Conservation (phyloP, 2,113 vertebrate species). For the Asarcornis scutulata region DNA sequence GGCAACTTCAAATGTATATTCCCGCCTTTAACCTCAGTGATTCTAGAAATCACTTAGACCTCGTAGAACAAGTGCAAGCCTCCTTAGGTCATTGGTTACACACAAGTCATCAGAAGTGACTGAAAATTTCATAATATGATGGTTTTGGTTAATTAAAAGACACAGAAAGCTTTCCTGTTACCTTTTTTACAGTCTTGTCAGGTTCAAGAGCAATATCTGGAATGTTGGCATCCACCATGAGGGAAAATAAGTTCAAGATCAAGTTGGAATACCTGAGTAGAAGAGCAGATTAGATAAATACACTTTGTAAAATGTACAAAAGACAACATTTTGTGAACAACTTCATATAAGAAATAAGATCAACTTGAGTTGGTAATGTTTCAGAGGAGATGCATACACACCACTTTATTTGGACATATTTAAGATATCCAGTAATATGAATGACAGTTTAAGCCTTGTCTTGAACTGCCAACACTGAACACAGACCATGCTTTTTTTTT, state of each 20-base stretch:
- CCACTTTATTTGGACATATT: background rate
- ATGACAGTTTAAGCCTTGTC: background rate
- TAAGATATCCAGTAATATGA: background rate
- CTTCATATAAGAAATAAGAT: background rate
- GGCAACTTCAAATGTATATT: background rate
- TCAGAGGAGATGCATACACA: background rate
- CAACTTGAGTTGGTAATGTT: background rate
- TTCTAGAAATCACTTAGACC: background rate
- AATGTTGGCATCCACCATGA: constrained; percentile 99
- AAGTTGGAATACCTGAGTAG: constrained; percentile 93
- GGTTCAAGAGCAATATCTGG: constrained; percentile 98
- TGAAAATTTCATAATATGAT: background rate
- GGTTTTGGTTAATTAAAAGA: background rate
- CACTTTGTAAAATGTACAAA: background rate
- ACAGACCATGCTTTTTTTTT: no score
- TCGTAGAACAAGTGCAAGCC: background rate
- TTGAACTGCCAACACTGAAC: background rate
- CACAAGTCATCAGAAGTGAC: background rate
- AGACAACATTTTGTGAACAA: background rate
- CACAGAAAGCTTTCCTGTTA: constrained; percentile 42
- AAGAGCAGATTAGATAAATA: background rate
- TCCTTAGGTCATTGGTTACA: background rate
- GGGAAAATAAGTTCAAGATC: constrained; percentile 97
- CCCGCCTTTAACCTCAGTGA: background rate
- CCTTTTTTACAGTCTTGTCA: constrained; percentile 99